These are phyloP conservation scores for Sebastolobus altivelis DNA, from an alignment of 2,797 vertebrate genomes.

Conservation along the genomic window DNA sequence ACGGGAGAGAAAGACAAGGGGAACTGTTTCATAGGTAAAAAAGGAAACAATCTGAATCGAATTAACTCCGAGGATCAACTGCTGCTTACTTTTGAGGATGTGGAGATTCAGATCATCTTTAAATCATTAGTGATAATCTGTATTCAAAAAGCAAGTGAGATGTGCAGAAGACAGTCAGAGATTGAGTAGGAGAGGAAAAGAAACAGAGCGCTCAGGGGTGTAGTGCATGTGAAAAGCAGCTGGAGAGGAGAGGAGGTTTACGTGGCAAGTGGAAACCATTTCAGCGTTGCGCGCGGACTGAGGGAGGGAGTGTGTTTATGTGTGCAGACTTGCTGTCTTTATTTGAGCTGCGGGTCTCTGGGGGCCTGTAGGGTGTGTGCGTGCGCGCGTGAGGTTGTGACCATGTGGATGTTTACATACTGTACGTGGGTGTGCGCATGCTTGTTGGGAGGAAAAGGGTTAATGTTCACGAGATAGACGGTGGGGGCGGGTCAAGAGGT, in stretches of 20 bases:
- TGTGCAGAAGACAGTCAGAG: constrained; percentile 41
- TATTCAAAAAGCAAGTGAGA: constrained; percentile 44
- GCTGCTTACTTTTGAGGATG: not conserved
- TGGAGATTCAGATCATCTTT: constrained; percentile 32
- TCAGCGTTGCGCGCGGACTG: constrained; percentile 77
- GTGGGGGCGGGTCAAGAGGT: constrained; percentile 64
- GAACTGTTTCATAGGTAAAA: not conserved
- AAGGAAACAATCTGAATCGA: constrained; percentile 13
- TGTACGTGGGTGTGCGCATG: constrained; percentile 10
- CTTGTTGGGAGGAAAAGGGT: constrained; percentile 36
- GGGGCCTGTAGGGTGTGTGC: constrained; percentile 40
- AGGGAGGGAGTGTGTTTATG: constrained; percentile 78
- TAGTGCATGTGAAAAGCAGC: constrained; percentile 89
- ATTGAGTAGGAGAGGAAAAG: constrained; percentile 57
- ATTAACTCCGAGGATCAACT: constrained; percentile 15
- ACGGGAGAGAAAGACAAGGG: not conserved
- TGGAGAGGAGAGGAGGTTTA: constrained; percentile 87
- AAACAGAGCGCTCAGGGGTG: constrained; percentile 68
- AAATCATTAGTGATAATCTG: constrained; percentile 44
- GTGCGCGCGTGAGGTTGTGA: constrained; percentile 29
- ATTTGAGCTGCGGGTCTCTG: constrained; percentile 71
- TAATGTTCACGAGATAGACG: constrained; percentile 45
- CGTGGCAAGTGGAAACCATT: constrained; percentile 88
- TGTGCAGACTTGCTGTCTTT: constrained; percentile 71
- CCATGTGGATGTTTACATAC: constrained; percentile 45